Percentiles rank a stretch among this genome's conserved stretches.
Evolutionary conservation across 1,140 invertebrate genomes (phyloP).

Genomic region (Tetramorium simillimum): DNA sequence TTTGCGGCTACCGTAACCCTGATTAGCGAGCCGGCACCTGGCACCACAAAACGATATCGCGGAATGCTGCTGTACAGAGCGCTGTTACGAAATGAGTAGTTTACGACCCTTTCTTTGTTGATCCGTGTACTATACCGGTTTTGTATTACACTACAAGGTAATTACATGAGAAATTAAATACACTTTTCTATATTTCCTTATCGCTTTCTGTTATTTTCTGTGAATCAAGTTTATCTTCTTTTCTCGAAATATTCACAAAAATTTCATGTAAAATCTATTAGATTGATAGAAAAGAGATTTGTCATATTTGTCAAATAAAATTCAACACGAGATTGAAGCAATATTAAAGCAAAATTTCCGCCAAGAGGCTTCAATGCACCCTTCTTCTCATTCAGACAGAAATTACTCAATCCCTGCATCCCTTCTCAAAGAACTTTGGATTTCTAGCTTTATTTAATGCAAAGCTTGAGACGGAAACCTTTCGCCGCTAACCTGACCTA

Average conservation of each 20-base stretch:
- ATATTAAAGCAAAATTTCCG: not conserved
- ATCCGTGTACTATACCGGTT: not conserved
- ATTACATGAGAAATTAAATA: not conserved
- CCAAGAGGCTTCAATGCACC: not conserved
- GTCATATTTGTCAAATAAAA: not conserved
- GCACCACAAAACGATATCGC: constrained; percentile 21
- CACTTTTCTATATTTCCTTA: not conserved
- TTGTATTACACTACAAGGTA: not conserved
- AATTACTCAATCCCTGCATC: not conserved
- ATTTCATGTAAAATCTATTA: not conserved
- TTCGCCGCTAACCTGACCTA: not conserved
- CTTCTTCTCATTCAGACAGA: not conserved
- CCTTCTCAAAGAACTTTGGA: not conserved
- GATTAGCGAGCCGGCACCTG: constrained; percentile 32
- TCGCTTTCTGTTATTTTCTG: not conserved
- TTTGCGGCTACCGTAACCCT: not conserved
- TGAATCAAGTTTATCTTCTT: too few species aligned
- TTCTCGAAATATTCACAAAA: not conserved
- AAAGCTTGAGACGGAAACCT: not conserved
- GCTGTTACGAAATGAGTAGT: constrained; percentile 1
- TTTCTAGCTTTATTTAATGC: not conserved
- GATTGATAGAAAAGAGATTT: not conserved
- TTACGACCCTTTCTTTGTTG: not conserved
- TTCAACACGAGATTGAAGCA: not conserved
- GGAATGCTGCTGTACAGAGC: not conserved